These are phyloP conservation scores for Dreissena rostriformis DNA, from an alignment of 1,140 invertebrate genomes.

Conservation along the genomic window DNA sequence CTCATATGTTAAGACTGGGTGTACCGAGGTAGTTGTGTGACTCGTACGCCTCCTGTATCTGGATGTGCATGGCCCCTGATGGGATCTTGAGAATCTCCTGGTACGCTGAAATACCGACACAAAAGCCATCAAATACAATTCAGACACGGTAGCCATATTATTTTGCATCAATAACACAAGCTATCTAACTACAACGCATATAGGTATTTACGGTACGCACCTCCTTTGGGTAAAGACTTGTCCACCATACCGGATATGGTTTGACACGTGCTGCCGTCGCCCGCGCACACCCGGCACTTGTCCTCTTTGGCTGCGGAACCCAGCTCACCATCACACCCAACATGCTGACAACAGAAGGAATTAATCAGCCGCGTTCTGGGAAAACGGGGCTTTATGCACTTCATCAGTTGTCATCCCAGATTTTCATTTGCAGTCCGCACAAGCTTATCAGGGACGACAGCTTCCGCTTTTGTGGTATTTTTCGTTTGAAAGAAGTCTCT, in stretches of 20 bases:
- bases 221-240: constrained; percentile 70
- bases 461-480: no score
- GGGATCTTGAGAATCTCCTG: constrained; percentile 82
- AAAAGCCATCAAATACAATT: background rate
- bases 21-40: constrained; percentile 78
- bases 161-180: background rate
- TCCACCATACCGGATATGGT: constrained; percentile 72
- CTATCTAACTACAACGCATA: no score
- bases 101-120: constrained; percentile 80
- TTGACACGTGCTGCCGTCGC: constrained; percentile 90
- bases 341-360: constrained; percentile 80
- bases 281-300: constrained; percentile 93
- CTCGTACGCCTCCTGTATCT: constrained; percentile 66
- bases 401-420: no score
- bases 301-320: constrained; percentile 89
- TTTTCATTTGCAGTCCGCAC: no score
- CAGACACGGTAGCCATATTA: background rate
- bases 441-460: no score
- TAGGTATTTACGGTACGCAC: constrained; percentile 49
- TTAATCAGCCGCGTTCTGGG: no score
- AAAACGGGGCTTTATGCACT: no score
- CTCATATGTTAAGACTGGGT: no score
- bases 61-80: constrained; percentile 75
- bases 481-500: no score
- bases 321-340: constrained; percentile 93